Evolutionary conservation across 2,888 invertebrate species (phyloP).

Genomic region (Epistrophe eligans): DNA sequence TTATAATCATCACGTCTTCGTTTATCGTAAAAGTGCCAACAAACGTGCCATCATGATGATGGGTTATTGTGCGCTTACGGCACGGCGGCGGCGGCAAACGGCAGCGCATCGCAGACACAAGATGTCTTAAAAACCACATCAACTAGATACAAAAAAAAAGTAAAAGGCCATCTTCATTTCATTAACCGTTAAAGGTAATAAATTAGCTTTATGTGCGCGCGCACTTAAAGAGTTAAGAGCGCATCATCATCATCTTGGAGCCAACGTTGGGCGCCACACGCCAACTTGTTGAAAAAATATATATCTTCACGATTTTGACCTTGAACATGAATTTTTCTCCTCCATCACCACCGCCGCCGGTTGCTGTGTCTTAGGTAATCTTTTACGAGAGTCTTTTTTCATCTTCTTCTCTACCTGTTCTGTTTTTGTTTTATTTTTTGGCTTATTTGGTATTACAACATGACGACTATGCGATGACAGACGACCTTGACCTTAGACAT

Average conservation of each 20-base stretch:
- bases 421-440: conserved; percentile 12
- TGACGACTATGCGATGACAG: conserved; percentile 18
- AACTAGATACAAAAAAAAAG: conserved; percentile 33
- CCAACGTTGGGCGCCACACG: conserved; percentile 18
- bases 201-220: conserved; percentile 49
- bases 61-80: conserved; percentile 54
- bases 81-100: neutral
- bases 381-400: neutral
- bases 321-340: conserved; percentile 69
- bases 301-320: conserved; percentile 59
- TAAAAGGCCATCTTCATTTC: conserved; percentile 62
- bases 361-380: conserved; percentile 41
- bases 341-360: neutral
- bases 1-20: conserved; percentile 50
- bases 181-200: conserved; percentile 65
- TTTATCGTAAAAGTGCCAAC: conserved; percentile 30
- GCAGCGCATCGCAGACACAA: neutral
- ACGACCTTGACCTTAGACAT: conserved; percentile 67
- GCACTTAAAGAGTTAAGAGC: conserved; percentile 52
- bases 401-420: neutral
- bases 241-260: conserved; percentile 26
- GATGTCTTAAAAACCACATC: conserved; percentile 25
- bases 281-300: conserved; percentile 34
- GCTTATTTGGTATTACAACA: conserved; percentile 41
- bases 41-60: conserved; percentile 27